Base-by-base conservation (phyloP, 2,797 vertebrate genomes). In the Manis crassicaudata region DNA sequence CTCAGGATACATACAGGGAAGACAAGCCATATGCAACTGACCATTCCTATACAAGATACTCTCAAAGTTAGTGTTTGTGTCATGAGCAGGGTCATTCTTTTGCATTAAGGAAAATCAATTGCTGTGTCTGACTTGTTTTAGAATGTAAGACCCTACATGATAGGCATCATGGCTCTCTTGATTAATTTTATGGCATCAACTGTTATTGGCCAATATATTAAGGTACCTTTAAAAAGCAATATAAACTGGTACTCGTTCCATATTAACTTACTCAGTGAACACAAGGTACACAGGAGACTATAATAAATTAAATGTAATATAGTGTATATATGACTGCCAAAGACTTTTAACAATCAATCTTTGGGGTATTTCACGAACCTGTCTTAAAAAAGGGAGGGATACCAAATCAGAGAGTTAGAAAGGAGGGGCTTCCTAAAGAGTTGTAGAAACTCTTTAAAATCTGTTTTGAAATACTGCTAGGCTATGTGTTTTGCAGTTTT, bases 191-290 rank as follows among this genome's bases (percentile, higher is more conserved):
- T 65, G 4, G 23, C 27, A 93, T 80, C 60, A 91, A 83, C 11
- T 75, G 29, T 84, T 46, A 95, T 6, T 76, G 46, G 27, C 6
- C 60, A 87, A 65, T n/a, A 75, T 89, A 35, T 62, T 72, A 93
- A 29, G 13, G 23, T 10, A 89, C 80, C 35, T 87, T 80, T 72
- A 18, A 14, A 56, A 95, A 88, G 11, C 80, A 65, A 58, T 52
- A 84, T 90, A 97, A 92, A 40, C 27, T 62, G 21, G 20, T 79
- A 87, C 25, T 92, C 21, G 73, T 81, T 92, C 92, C 37, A 87
- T 63, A 25, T 88, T 52, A 67, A 72, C 40, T 67, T 58, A 63
- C 58, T 68, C 56, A 88, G 0, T 76, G 27, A 90, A 77, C 12
- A 85, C 35, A 92, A 72, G 20, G 16, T 65, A 46, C 14, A 88